Percentiles rank a stretch among this genome's conserved stretches.
Conservation (phyloP, 2,797 vertebrate species). For the Diplodus puntazzo region DNA sequence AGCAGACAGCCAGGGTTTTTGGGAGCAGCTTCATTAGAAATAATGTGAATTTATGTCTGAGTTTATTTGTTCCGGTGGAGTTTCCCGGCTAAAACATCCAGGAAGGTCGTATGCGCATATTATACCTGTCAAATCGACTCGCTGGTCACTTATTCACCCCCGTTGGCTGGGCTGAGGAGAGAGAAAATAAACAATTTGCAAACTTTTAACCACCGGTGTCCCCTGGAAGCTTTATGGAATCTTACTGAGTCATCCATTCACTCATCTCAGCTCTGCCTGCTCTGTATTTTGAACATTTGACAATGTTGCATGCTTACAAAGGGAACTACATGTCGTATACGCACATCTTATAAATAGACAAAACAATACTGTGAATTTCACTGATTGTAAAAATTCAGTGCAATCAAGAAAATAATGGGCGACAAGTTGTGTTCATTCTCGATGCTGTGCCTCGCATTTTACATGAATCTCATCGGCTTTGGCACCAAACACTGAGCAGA, state of each 20-base stretch:
- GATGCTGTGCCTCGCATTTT: not conserved
- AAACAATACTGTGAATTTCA: not conserved
- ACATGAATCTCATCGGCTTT: conserved; percentile 11
- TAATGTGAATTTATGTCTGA: not conserved
- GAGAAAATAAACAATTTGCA: conserved; percentile 52
- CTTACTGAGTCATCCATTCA: conserved; percentile 58
- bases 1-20: not conserved
- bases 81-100: not conserved
- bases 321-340: not conserved
- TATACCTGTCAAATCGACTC: conserved; percentile 24
- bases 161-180: not conserved
- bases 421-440: not conserved
- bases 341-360: not conserved
- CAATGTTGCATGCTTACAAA: not conserved
- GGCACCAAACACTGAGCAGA: conserved; percentile 7
- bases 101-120: conserved; percentile 20
- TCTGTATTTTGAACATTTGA: not conserved
- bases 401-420: not conserved
- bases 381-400: not conserved
- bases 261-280: not conserved
- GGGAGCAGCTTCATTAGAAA: not conserved
- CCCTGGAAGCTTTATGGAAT: conserved; percentile 27
- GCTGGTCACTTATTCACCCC: conserved; percentile 69
- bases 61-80: not conserved
- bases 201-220: conserved; percentile 65